Evolutionary conservation across 1,140 invertebrate species (phyloP).

Genomic region (Thaumatotibia leucotreta): DNA sequence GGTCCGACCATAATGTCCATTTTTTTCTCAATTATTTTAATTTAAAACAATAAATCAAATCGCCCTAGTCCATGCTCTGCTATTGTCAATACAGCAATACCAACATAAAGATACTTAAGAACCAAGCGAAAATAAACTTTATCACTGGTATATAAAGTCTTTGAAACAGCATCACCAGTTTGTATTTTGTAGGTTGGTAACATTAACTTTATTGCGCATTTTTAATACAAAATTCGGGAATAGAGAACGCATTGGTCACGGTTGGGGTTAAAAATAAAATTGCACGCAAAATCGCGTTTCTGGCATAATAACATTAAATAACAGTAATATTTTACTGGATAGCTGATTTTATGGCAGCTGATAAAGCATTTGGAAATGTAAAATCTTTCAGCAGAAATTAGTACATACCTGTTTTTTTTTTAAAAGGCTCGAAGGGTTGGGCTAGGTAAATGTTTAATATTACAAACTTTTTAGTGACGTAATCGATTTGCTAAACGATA

Average conservation of each 20-base stretch:
- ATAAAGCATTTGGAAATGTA: too few species aligned
- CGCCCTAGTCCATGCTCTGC: neutral
- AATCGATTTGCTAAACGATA: too few species aligned
- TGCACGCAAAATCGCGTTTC: constrained; percentile 15
- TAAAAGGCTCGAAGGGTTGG: too few species aligned
- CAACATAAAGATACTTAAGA: neutral
- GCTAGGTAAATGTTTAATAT: too few species aligned
- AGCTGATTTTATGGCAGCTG: neutral
- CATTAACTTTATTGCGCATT: constrained; percentile 25
- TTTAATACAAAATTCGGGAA: constrained; percentile 22
- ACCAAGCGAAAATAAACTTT: neutral
- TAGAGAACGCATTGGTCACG: constrained; percentile 41
- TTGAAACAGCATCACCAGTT: neutral
- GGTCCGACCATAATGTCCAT: neutral
- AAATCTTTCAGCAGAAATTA: too few species aligned
- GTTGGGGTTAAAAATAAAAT: constrained; percentile 36
- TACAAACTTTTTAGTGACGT: too few species aligned
- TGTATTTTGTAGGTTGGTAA: constrained; percentile 14
- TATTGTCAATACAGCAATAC: neutral
- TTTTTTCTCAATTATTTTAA: constrained; percentile 4
- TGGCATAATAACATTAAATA: neutral
- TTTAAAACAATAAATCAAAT: constrained; percentile 6
- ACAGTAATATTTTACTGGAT: neutral
- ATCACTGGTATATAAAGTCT: neutral
- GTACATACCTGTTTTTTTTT: too few species aligned